A percentile compares a stretch with the other conserved stretches of the same genome.
Evolutionary conservation across 2,797 vertebrate species (phyloP).

Genomic region (Cephalopachus bancanus): DNA sequence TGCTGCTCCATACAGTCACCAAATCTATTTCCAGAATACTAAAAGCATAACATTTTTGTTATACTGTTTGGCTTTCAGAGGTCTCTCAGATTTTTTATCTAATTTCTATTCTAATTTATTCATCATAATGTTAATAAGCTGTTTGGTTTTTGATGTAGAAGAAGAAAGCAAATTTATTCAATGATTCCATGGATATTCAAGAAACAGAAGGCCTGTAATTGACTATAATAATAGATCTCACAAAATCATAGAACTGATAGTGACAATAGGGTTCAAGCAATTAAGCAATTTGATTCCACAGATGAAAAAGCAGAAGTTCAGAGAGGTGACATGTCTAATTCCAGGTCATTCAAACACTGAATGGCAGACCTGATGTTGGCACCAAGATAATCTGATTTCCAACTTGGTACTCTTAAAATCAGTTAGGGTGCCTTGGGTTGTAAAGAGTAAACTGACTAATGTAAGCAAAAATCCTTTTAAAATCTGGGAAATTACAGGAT

Average conservation of each 20-base stretch:
- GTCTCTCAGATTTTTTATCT: not conserved
- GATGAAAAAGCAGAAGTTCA: conserved; percentile 23
- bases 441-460: not conserved
- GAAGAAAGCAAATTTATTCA: conserved; percentile 63
- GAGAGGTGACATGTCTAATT: not conserved
- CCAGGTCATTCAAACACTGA: conserved; percentile 43
- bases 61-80: conserved; percentile 2
- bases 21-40: not conserved
- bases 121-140: conserved; percentile 57
- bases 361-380: conserved; percentile 11
- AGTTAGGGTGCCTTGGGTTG: not conserved
- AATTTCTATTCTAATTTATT: conserved; percentile 61
- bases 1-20: not conserved
- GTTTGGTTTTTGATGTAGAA: conserved; percentile 43
- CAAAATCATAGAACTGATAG: conserved; percentile 45
- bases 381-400: not conserved
- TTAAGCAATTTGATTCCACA: conserved; percentile 17
- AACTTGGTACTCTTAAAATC: not conserved
- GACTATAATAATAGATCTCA: conserved; percentile 60
- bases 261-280: not conserved
- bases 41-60: not conserved
- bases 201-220: conserved; percentile 58
- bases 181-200: conserved; percentile 64
- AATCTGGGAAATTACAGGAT: conserved; percentile 25
- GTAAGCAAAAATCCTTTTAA: conserved; percentile 38